Conservation (phyloP, 2,797 vertebrate species). For the Lates japonicus region DNA sequence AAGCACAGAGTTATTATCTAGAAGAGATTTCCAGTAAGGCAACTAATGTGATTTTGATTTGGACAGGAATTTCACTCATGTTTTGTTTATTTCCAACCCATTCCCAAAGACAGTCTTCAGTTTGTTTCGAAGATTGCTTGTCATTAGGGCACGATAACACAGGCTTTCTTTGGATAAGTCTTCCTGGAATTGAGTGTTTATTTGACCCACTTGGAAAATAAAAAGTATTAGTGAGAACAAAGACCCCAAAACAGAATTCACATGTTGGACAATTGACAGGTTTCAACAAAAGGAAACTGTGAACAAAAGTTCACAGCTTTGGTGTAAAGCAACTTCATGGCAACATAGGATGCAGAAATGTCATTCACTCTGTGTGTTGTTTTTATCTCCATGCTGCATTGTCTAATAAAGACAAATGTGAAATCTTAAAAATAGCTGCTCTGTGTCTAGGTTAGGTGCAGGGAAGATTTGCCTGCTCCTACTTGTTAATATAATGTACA, state of each 20-base stretch:
- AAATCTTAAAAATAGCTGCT: background rate
- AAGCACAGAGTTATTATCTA: constrained; percentile 37
- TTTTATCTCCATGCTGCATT: background rate
- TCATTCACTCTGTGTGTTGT: background rate
- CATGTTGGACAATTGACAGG: background rate
- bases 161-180: constrained; percentile 7
- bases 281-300: constrained; percentile 11
- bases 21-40: constrained; percentile 36
- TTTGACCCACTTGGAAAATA: constrained; percentile 36
- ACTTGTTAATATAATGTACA: background rate
- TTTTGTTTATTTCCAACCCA: constrained; percentile 31
- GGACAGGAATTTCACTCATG: constrained; percentile 46
- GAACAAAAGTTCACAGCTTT: background rate
- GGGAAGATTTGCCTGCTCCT: constrained; percentile 6
- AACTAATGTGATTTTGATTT: constrained; percentile 56
- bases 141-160: constrained; percentile 17
- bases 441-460: background rate
- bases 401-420: background rate
- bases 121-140: constrained; percentile 17
- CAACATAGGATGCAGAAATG: background rate
- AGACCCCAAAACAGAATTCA: constrained; percentile 17
- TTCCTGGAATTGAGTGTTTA: constrained; percentile 41
- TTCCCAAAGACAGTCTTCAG: constrained; percentile 26
- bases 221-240: constrained; percentile 18
- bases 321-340: background rate